Percentiles rank a stretch among this genome's conserved stretches.
Evolutionary conservation across 2,888 invertebrate genomes (phyloP).

Genomic region (Neocrepidodera transversa): DNA sequence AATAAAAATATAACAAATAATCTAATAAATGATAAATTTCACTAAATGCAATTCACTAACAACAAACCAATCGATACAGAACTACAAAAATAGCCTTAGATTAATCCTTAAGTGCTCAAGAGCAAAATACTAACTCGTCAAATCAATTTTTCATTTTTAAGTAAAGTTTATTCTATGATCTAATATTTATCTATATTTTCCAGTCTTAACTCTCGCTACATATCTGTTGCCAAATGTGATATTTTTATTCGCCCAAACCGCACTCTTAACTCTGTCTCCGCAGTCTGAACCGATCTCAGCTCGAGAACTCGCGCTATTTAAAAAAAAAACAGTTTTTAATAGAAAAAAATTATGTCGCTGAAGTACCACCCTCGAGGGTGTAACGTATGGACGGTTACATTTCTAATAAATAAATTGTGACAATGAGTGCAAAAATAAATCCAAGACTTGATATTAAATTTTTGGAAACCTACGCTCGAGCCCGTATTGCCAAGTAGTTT

Average conservation of each 20-base stretch:
- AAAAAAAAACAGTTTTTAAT: too few species aligned
- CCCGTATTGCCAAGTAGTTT: constrained; percentile 42
- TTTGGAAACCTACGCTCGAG: constrained; percentile 43
- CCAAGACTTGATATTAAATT: constrained; percentile 27
- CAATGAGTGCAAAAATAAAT: not conserved
- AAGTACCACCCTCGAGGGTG: too few species aligned
- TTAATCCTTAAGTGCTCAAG: constrained; percentile 18
- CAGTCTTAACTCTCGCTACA: constrained; percentile 56
- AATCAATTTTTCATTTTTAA: constrained; percentile 27
- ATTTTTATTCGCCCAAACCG: constrained; percentile 59
- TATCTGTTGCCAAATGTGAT: constrained; percentile 62
- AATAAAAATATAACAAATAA: not conserved
- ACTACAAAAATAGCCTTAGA: not conserved
- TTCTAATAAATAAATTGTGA: too few species aligned
- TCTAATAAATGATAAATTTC: not conserved
- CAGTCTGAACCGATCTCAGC: constrained; percentile 58
- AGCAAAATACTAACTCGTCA: constrained; percentile 18
- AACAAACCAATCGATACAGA: too few species aligned
- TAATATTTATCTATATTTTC: constrained; percentile 58
- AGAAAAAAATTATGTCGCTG: too few species aligned
- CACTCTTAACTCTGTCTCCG: constrained; percentile 54
- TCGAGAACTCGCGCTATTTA: constrained; percentile 44
- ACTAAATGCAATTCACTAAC: not conserved
- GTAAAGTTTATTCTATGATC: constrained; percentile 47
- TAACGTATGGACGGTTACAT: too few species aligned